A percentile compares a stretch with the other conserved stretches of the same genome.
Conservation (phyloP, 2,113 vertebrate genomes). For the Chunga burmeisteri region DNA sequence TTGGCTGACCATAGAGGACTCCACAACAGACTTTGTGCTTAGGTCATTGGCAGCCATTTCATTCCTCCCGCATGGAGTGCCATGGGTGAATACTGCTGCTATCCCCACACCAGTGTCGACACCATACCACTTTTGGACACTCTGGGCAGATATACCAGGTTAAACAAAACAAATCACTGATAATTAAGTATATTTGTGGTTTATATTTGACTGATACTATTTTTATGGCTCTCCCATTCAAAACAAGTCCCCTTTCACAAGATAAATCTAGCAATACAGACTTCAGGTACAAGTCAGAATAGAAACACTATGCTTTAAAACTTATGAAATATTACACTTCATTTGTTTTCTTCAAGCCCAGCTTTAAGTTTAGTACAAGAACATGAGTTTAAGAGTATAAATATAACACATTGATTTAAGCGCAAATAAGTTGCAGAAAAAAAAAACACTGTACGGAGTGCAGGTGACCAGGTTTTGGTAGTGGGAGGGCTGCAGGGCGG, state of each 20-base stretch:
- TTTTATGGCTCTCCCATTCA: not conserved
- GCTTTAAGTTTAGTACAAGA: not conserved
- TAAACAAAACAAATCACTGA: not conserved
- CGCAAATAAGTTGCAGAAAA: not conserved
- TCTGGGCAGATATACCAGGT: not conserved
- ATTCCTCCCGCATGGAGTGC: rapidly evolving
- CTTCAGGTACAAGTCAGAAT: rapidly evolving
- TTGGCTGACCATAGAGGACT: not conserved
- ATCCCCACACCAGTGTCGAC: rapidly evolving
- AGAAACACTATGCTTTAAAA: not conserved
- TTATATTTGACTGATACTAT: not conserved
- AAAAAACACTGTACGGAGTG: rapidly evolving
- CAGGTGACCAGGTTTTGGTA: too few species aligned
- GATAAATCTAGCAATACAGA: not conserved
- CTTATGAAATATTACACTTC: not conserved
- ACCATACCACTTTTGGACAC: not conserved
- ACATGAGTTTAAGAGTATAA: not conserved
- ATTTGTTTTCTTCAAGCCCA: not conserved
- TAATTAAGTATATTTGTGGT: not conserved
- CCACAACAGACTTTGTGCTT: not conserved
- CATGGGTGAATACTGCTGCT: rapidly evolving
- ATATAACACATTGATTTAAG: not conserved
- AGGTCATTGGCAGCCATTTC: not conserved
- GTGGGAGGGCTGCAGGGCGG: rapidly evolving
- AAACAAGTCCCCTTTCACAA: not conserved